Percentiles rank a stretch among this genome's conserved stretches.
Evolutionary conservation across 2,113 vertebrate genomes (phyloP).

Genomic region (Synchiropus splendidus): DNA sequence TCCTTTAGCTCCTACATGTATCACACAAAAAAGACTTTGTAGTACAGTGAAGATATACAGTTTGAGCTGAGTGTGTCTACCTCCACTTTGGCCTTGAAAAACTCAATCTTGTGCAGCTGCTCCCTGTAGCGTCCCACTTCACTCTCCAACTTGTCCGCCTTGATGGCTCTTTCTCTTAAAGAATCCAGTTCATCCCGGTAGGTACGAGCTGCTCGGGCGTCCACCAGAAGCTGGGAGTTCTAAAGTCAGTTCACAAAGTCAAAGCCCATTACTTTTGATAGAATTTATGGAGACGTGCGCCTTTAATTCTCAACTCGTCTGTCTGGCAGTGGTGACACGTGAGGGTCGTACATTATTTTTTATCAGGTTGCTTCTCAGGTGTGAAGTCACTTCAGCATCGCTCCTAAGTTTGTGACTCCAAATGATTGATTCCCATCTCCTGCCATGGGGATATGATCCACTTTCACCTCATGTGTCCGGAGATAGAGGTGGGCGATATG

Average conservation of each 20-base stretch:
- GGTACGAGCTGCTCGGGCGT: slow-evolving; percentile 86
- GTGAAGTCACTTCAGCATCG: too few species aligned
- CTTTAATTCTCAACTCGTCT: too few species aligned
- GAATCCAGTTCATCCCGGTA: slow-evolving; percentile 92
- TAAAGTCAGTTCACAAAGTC: slow-evolving; percentile 36
- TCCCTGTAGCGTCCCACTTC: slow-evolving; percentile 90
- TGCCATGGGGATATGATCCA: too few species aligned
- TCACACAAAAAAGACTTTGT: slow-evolving; percentile 2
- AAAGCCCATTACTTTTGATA: too few species aligned
- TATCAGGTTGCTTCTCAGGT: too few species aligned
- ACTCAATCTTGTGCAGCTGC: slow-evolving; percentile 91
- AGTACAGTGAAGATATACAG: background rate
- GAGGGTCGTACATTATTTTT: too few species aligned
- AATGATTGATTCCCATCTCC: too few species aligned
- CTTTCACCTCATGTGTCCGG: too few species aligned
- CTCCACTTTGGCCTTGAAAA: slow-evolving; percentile 95
- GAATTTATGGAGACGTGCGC: too few species aligned
- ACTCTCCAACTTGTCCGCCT: slow-evolving; percentile 95
- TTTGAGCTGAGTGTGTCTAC: slow-evolving; percentile 51
- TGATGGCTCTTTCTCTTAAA: slow-evolving; percentile 85
- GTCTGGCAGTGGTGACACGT: too few species aligned
- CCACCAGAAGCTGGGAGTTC: slow-evolving; percentile 85
- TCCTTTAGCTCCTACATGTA: slow-evolving; percentile 84
- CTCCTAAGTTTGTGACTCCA: too few species aligned
- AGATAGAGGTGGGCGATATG: too few species aligned